Evolutionary conservation across 30 jellyfish, hydroid and myxozoan genomes (phyloP).

Genomic region (Cassiopea xamachana): DNA sequence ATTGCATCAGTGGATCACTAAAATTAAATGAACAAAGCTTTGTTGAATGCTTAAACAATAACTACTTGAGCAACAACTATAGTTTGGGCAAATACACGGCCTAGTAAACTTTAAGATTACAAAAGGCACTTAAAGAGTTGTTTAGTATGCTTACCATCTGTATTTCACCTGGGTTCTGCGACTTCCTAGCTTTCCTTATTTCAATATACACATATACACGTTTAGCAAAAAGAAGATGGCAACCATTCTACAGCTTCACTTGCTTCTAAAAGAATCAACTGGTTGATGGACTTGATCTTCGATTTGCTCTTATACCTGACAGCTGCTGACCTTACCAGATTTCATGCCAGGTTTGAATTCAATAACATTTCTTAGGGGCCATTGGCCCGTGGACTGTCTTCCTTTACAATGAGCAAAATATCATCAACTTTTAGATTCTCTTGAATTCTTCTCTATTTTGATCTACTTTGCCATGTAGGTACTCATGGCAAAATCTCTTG

Average conservation of each 20-base stretch:
- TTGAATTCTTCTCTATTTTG: slow-evolving; percentile 27
- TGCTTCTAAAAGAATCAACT: slow-evolving; percentile 26
- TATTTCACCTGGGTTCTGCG: too few species aligned
- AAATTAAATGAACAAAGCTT: too few species aligned
- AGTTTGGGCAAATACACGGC: too few species aligned
- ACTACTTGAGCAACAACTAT: too few species aligned
- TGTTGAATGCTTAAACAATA: too few species aligned
- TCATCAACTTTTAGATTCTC: slow-evolving; percentile 25
- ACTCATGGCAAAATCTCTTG: slow-evolving; percentile 54
- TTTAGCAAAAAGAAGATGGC: background rate
- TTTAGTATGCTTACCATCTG: too few species aligned
- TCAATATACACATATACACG: too few species aligned
- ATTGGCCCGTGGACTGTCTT: slow-evolving; percentile 16
- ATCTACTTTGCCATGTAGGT: slow-evolving; percentile 19
- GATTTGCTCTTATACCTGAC: slow-evolving; percentile 7
- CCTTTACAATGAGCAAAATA: slow-evolving; percentile 44
- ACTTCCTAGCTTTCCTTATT: too few species aligned
- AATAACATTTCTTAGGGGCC: slow-evolving; percentile 53
- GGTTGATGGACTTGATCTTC: slow-evolving; percentile 6
- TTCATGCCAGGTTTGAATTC: slow-evolving; percentile 28
- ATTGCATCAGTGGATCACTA: too few species aligned
- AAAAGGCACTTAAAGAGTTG: too few species aligned
- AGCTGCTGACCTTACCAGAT: slow-evolving; percentile 38
- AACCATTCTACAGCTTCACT: background rate
- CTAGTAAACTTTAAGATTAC: too few species aligned